Conservation (phyloP, 2,113 vertebrate species). For the Equus przewalskii region DNA sequence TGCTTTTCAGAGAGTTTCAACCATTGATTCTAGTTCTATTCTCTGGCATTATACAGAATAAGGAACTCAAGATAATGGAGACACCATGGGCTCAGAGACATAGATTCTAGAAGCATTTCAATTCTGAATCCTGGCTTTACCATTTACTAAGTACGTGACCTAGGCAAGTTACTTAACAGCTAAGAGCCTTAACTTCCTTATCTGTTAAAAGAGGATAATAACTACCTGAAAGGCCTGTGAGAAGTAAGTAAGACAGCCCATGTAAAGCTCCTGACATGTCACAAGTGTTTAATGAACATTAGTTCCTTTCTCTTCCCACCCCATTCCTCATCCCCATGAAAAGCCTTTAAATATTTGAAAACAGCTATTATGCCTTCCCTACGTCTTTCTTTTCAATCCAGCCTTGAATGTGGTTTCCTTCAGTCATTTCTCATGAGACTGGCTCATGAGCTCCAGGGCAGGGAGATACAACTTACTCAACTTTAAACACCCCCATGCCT, state of each 20-base stretch:
- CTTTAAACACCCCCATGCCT: not conserved
- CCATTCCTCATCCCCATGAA: not conserved
- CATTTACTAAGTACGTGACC: not conserved
- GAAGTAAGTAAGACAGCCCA: not conserved
- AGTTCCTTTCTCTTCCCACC: constrained; percentile 43
- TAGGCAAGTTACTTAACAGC: not conserved
- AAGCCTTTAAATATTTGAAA: constrained; percentile 31
- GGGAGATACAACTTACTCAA: not conserved
- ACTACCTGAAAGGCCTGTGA: not conserved
- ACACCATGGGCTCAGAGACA: not conserved
- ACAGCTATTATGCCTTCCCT: not conserved
- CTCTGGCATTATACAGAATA: not conserved
- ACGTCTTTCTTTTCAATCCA: constrained; percentile 25
- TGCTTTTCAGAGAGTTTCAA: constrained; percentile 12
- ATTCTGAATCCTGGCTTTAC: constrained; percentile 46
- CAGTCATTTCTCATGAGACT: not conserved
- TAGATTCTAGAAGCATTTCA: constrained; percentile 23
- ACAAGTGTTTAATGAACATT: not conserved
- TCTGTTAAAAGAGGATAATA: constrained; percentile 47
- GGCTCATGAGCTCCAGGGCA: not conserved
- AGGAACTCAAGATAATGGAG: not conserved
- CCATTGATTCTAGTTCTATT: not conserved
- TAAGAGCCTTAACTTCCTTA: constrained; percentile 47
- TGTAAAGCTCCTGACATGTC: constrained; percentile 40
- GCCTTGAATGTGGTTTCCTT: not conserved